phyloP scores from a whole-genome alignment of 2,888 invertebrate genomes.

The Mythimna lalbum region DNA sequence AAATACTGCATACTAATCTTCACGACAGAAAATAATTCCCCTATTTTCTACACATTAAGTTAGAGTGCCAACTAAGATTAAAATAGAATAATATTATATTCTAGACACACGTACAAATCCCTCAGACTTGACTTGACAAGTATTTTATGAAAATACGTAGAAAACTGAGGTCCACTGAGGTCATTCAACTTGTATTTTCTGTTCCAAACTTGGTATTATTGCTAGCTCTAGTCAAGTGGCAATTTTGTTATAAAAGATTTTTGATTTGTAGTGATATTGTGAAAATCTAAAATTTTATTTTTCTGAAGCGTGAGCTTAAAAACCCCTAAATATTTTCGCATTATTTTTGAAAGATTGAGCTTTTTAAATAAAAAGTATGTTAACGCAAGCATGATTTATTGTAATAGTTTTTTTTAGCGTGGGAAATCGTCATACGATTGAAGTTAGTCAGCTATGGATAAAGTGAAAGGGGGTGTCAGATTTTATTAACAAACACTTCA shows the following conservation, averaged over 20 bases:
- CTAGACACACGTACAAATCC: constrained; percentile 37
- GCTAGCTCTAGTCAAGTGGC: constrained; percentile 26
- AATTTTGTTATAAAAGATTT: constrained; percentile 23
- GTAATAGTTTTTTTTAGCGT: no score
- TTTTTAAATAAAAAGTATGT: background rate
- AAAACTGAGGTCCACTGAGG: constrained; percentile 27
- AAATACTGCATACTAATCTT: constrained; percentile 15
- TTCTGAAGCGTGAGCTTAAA: background rate
- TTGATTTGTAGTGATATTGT: constrained; percentile 7
- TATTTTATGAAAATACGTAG: constrained; percentile 41
- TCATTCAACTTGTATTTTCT: constrained; percentile 46
- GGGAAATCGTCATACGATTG: no score
- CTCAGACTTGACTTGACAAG: constrained; percentile 36
- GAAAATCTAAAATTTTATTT: constrained; percentile 18
- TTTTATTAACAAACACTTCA: no score
- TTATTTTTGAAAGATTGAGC: background rate
- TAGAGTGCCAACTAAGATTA: constrained; percentile 22
- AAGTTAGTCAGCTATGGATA: no score
- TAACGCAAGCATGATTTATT: no score
- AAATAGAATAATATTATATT: constrained; percentile 33
- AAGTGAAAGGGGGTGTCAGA: no score
- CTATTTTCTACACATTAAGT: constrained; percentile 16
- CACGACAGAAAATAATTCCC: constrained; percentile 2
- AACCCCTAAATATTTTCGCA: background rate
- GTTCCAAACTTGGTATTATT: constrained; percentile 23